Evolutionary conservation across 2,113 vertebrate species (phyloP), one percentile per base, ranked within the genome.

Genomic region (Malurus cyaneus): DNA sequence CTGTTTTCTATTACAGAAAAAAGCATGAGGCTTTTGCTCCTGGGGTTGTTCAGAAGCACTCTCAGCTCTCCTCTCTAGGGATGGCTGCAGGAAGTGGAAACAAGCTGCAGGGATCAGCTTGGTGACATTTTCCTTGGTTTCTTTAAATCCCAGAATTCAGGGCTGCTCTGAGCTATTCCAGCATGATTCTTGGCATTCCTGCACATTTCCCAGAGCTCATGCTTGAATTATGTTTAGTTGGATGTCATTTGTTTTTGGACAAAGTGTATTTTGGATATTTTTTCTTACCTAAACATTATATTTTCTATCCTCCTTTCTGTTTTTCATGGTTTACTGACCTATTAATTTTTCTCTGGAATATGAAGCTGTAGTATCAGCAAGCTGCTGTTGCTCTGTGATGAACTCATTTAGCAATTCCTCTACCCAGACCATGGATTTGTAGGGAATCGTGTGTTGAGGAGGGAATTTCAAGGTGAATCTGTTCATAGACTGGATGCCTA

Each of bases 41-140:
- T 65, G 84, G 71, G 32, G 32, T 76, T 1, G 0, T 59, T 89
- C 54, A 56, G 61, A 61, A 72, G 59, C 70, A 79, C 12, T 11
- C 21, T 71, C 29, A 56, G 59, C 18, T n/a, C 46, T 60, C 39
- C 5, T 46, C 56, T 80, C 71, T 4, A 47, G 60, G 78, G 34
- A 36, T 78, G 76, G 29, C 89, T 92, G 54, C 36, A 69, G 73
- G 80, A 78, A 74, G 61, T 74, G 67, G 15, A 74, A 86, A 64
- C 0, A 4, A 89, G n/a, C n/a, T n/a, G n/a, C n/a, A n/a, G 70
- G 70, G 70, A 65, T 76, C 66, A 53, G 53, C 71, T 59, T 12
- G 26, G 39, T 92, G 94, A 96, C 88, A 80, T 94, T 95, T 88
- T 17, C 49, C 50, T 57, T 31, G n/a, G n/a, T 73, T 86, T 56